Evolutionary conservation across 2,797 vertebrate genomes (phyloP).

Genomic region (Xiphophorus birchmanni): DNA sequence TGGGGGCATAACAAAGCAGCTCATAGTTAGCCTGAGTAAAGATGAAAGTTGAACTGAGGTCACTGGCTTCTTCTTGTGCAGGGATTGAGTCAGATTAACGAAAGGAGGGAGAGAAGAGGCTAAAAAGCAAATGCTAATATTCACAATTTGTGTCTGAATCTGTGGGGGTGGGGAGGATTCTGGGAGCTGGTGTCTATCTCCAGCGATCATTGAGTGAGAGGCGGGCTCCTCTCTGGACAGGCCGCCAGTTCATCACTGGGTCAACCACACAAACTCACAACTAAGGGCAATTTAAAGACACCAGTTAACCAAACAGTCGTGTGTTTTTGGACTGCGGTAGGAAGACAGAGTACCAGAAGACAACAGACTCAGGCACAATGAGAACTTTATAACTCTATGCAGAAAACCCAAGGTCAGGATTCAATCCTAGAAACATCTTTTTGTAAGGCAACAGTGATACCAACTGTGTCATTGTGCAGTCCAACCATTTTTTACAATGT

Average conservation of each 20-base stretch:
- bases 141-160: background rate
- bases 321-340: background rate
- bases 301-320: background rate
- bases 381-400: background rate
- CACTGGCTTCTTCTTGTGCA: conserved; percentile 35
- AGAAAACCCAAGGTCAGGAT: background rate
- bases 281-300: background rate
- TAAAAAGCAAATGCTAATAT: background rate
- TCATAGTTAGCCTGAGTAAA: conserved; percentile 21
- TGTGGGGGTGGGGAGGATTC: background rate
- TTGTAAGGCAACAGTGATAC: background rate
- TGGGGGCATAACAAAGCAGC: conserved; percentile 19
- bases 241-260: background rate
- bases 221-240: no score
- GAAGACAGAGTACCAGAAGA: background rate
- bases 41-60: conserved; percentile 39
- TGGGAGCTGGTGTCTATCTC: background rate
- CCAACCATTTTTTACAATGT: background rate
- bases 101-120: conserved; percentile 9
- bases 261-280: background rate
- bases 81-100: background rate
- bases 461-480: no score
- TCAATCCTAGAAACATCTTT: background rate
- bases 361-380: background rate
- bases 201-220: background rate